Percentiles rank a stretch among this genome's conserved stretches.
Conservation (phyloP, 2,797 vertebrate genomes). For the Macropodus opercularis region DNA sequence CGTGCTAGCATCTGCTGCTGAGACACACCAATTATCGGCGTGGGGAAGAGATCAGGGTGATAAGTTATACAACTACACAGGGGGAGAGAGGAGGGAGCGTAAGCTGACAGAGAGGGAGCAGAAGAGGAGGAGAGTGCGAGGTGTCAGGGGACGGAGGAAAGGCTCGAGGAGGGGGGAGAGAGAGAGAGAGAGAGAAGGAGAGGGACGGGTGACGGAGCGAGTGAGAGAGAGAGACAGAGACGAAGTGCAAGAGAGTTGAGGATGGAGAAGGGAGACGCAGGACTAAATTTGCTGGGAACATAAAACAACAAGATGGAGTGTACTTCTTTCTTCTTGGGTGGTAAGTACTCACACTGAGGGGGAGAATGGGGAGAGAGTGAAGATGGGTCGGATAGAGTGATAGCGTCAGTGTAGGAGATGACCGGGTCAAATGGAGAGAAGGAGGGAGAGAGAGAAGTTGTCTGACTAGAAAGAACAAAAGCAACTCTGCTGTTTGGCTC, state of each 20-base stretch:
- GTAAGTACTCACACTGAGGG: conserved; percentile 67
- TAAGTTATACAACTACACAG: conserved; percentile 70
- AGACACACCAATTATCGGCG: conserved; percentile 68
- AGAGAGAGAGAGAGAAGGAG: conserved; percentile 22
- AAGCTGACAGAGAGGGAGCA: conserved; percentile 27
- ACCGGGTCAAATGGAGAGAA: conserved; percentile 31
- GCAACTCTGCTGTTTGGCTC: conserved; percentile 40
- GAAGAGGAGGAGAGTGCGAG: conserved; percentile 49
- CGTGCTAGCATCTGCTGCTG: conserved; percentile 61
- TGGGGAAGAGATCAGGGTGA: conserved; percentile 61
- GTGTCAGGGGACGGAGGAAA: conserved; percentile 57
- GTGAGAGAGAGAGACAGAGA: conserved; percentile 64
- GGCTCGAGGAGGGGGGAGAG: conserved; percentile 28
- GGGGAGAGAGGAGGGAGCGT: conserved; percentile 23
- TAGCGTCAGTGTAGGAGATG: conserved; percentile 43
- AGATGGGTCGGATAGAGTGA: conserved; percentile 38
- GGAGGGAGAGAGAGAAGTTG: conserved; percentile 51
- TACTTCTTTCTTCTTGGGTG: conserved; percentile 64
- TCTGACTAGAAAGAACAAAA: conserved; percentile 23
- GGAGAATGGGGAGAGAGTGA: neutral
- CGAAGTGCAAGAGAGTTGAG: conserved; percentile 74
- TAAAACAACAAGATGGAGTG: conserved; percentile 78
- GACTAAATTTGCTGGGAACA: conserved; percentile 76
- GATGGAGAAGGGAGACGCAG: conserved; percentile 68
- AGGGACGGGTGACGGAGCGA: conserved; percentile 45